Base-by-base conservation (phyloP, 2,113 vertebrate genomes). In the Bathybates hornii region DNA sequence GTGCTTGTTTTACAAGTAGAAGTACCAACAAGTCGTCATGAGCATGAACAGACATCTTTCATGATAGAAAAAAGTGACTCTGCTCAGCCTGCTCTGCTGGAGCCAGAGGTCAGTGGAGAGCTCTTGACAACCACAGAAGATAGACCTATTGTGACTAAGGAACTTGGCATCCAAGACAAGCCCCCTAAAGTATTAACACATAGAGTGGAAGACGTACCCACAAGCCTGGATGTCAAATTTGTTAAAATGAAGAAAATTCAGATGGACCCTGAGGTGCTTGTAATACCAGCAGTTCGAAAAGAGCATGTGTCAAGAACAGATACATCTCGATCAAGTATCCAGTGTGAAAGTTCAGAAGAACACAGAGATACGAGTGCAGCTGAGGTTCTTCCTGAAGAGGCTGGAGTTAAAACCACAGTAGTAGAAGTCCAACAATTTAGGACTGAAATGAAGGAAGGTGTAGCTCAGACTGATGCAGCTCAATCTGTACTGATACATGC, bases 11-110 rank as follows among this genome's bases (percentile, higher is more conserved):
- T 83, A 38, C 81, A 76, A 52, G 32, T 45, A 17, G 61, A 81
- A 6, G 1, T 53, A 36, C n/a, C 29, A 3, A n/a, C 12, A 0
- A 17, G 17, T 11, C 7, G 0, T 0, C 50, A 24, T 14, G 76
- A 80, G 24, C 29, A 50, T 32, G 0, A 68, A 1, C 34, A 41
- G 12, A 5, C 16, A 11, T 68, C 12, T 36, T 53, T 38, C 7
- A 6, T 13, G 27, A n/a, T 4, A 12, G n/a, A 17, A 50, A 71
- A 1, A 8, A 32, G 4, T 16, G 87, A 66, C 10, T 80, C 43
- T 0, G 1, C 63, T 71, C 63, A 68, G 36, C 19, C 5, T 68
- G 36, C 5, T 41, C n/a, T 43, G 4, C 66, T 71, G 0, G 7
- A 71, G 2, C 66, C 66, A 66, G 34, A 66, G 61, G 61, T 66